Evolutionary conservation across 2,888 invertebrate genomes (phyloP).

Genomic region (Adelognathus sp.): DNA sequence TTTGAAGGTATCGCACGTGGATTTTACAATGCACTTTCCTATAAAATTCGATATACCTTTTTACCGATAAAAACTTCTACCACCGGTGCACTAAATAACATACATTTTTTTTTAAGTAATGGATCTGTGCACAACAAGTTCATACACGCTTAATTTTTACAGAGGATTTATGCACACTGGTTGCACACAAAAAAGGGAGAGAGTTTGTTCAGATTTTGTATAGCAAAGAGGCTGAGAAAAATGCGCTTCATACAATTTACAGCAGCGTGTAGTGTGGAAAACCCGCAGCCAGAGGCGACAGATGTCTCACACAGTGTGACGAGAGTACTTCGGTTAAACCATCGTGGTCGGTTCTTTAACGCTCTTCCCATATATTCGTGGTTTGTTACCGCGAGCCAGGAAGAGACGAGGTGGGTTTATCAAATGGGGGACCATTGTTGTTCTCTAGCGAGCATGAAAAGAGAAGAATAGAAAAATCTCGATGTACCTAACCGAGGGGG

Average conservation of each 20-base stretch:
- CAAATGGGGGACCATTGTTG: constrained; percentile 58
- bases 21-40: too few species aligned
- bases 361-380: background rate
- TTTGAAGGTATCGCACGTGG: too few species aligned
- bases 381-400: constrained; percentile 20
- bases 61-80: too few species aligned
- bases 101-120: too few species aligned
- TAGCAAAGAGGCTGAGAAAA: background rate
- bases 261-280: background rate
- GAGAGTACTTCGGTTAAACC: constrained; percentile 4
- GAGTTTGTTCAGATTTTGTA: constrained; percentile 7
- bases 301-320: constrained; percentile 13
- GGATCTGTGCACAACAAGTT: too few species aligned
- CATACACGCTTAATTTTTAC: too few species aligned
- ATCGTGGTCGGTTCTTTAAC: background rate
- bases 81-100: too few species aligned
- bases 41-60: too few species aligned
- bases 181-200: background rate
- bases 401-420: constrained; percentile 42
- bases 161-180: background rate
- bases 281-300: constrained; percentile 21
- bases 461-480: constrained; percentile 10
- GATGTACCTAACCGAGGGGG: background rate
- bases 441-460: constrained; percentile 16
- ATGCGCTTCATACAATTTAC: background rate